Evolutionary conservation across 2,113 vertebrate genomes (phyloP).

Genomic region (Sylvilagus bachmani): DNA sequence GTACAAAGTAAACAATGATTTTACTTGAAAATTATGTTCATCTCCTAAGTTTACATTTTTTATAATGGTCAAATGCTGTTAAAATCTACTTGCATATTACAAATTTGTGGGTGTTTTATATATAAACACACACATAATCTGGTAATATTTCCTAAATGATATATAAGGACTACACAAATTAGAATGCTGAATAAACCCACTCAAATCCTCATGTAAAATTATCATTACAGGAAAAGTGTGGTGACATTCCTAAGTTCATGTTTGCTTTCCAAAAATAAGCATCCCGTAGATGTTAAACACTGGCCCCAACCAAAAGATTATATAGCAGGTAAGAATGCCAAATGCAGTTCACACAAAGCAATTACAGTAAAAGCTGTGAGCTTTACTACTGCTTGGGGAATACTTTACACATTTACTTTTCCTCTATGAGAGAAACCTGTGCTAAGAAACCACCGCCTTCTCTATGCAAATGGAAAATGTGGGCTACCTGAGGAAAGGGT

Average conservation of each 20-base stretch:
- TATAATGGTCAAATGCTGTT: not conserved
- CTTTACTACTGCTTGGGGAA: conserved; percentile 75
- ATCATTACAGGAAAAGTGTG: not conserved
- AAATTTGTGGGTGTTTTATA: not conserved
- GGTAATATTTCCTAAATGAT: not conserved
- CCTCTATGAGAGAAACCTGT: conserved; percentile 70
- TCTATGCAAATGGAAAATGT: conserved; percentile 57
- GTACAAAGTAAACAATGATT: not conserved
- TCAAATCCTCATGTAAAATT: conserved; percentile 68
- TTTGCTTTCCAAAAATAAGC: conserved; percentile 73
- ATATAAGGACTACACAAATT: not conserved
- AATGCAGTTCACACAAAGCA: conserved; percentile 70
- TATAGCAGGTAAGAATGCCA: conserved; percentile 63
- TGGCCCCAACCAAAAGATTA: conserved; percentile 58
- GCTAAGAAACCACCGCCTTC: conserved; percentile 56
- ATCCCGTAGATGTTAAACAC: conserved; percentile 16
- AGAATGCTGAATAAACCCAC: conserved; percentile 22
- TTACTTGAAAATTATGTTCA: not conserved
- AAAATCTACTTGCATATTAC: not conserved
- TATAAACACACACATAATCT: not conserved
- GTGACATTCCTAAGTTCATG: conserved; percentile 65
- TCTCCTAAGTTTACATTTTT: not conserved
- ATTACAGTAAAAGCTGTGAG: conserved; percentile 77
- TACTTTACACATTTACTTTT: conserved; percentile 80
- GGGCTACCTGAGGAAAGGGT: conserved; percentile 56